A percentile compares a stretch with the other conserved stretches of the same genome.
phyloP scores from a whole-genome alignment of 2,888 invertebrate genomes.

The Drosophila anceps region DNA sequence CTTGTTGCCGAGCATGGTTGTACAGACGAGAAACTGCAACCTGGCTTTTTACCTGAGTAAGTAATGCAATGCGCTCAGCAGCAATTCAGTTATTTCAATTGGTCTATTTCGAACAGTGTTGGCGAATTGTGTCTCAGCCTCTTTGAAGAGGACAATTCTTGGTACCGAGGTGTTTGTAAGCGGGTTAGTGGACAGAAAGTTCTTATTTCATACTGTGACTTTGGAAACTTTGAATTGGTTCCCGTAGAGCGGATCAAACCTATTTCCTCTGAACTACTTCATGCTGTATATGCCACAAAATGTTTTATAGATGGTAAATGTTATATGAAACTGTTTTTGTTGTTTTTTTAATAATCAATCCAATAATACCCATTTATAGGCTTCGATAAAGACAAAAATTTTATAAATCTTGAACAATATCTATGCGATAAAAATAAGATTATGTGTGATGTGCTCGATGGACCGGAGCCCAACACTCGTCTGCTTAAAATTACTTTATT shows the following conservation, averaged over 20 bases:
- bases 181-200: slow-evolving; percentile 10
- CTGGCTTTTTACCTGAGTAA: slow-evolving; percentile 54
- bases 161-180: slow-evolving; percentile 65
- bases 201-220: slow-evolving; percentile 52
- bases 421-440: slow-evolving; percentile 3
- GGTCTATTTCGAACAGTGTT: slow-evolving; percentile 28
- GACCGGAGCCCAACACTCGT: slow-evolving; percentile 50
- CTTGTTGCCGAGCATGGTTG: slow-evolving; percentile 13
- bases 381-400: slow-evolving; percentile 48
- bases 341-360: background rate
- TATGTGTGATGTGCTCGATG: slow-evolving; percentile 33
- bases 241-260: slow-evolving; percentile 44
- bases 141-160: slow-evolving; percentile 50
- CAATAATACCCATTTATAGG: slow-evolving; percentile 29
- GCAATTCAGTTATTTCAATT: background rate
- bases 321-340: fast-evolving
- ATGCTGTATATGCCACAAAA: slow-evolving; percentile 34
- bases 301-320: slow-evolving; percentile 61
- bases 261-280: slow-evolving; percentile 21
- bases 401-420: slow-evolving; percentile 37
- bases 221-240: slow-evolving; percentile 56
- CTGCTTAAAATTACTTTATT: slow-evolving; percentile 35
- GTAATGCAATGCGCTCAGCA: background rate
- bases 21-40: background rate
- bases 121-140: slow-evolving; percentile 56